A percentile compares a stretch with the other conserved stretches of the same genome.
Evolutionary conservation across 2,888 invertebrate genomes (phyloP).

Genomic region (Microctonus hyperodae): DNA sequence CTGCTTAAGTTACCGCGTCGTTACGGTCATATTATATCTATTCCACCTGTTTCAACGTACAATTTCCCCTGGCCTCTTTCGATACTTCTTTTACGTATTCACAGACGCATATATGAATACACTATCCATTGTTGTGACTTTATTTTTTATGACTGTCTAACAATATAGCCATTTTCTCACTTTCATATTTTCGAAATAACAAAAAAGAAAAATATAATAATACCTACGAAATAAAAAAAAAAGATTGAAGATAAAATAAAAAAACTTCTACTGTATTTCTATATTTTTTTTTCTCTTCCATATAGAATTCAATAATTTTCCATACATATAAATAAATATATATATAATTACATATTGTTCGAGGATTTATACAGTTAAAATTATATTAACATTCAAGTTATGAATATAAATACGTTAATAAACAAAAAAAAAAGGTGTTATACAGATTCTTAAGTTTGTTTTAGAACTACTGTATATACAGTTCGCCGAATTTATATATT

Average conservation of each 20-base stretch:
- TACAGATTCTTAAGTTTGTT: too few relatives aligned
- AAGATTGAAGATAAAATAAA: neutral
- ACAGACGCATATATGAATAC: neutral
- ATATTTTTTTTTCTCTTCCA: too few relatives aligned
- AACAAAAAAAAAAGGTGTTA: too few relatives aligned
- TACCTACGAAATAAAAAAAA: neutral
- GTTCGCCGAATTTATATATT: too few relatives aligned
- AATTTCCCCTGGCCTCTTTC: constrained; percentile 10
- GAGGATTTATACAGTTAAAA: neutral
- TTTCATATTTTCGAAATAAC: neutral
- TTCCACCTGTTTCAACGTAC: constrained; percentile 9
- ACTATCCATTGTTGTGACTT: constrained; percentile 16
- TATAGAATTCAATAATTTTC: too few relatives aligned
- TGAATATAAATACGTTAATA: neutral
- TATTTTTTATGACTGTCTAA: constrained; percentile 5
- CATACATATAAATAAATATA: too few relatives aligned
- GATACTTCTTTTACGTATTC: neutral
- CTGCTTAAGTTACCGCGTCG: neutral
- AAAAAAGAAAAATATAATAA: neutral
- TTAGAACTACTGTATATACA: too few relatives aligned
- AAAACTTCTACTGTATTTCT: too few relatives aligned
- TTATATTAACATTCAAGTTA: neutral
- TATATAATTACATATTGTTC: too few relatives aligned
- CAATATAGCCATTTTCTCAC: constrained; percentile 2
- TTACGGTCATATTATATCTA: constrained; percentile 1